phyloP scores from a whole-genome alignment of 2,888 invertebrate species.

The Chymomyza caudatula region DNA sequence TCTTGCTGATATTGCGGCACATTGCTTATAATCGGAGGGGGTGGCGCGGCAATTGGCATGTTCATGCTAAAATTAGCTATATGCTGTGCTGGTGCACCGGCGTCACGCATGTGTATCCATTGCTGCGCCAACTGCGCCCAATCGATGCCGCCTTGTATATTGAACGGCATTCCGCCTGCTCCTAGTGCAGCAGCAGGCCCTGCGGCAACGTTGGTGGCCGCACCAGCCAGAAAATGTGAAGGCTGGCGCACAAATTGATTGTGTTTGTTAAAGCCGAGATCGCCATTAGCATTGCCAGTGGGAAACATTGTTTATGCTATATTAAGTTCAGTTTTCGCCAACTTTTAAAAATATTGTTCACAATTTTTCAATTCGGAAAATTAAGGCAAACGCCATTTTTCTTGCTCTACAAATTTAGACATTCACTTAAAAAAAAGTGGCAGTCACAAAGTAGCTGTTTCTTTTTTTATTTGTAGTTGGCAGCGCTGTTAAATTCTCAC shows the following conservation, averaged over 20 bases:
- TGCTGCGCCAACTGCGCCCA: slow-evolving; percentile 98
- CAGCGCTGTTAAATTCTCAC: background rate
- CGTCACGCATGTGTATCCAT: slow-evolving; percentile 95
- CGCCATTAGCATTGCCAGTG: slow-evolving; percentile 72
- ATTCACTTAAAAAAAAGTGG: slow-evolving; percentile 23
- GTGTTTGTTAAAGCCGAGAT: slow-evolving; percentile 73
- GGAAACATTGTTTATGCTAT: slow-evolving; percentile 67
- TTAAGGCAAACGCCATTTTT: slow-evolving; percentile 49
- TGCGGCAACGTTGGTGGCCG: slow-evolving; percentile 21
- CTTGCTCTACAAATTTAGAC: slow-evolving; percentile 29
- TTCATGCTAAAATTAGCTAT: slow-evolving; percentile 69
- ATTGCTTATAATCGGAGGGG: slow-evolving; percentile 77
- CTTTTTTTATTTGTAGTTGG: slow-evolving; percentile 17
- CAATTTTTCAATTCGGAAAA: slow-evolving; percentile 26
- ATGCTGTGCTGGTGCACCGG: slow-evolving; percentile 73
- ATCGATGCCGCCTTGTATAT: slow-evolving; percentile 85
- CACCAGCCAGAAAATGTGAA: slow-evolving; percentile 83
- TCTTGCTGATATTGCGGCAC: slow-evolving; percentile 37
- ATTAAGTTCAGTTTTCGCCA: background rate
- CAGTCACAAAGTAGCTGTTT: slow-evolving; percentile 14
- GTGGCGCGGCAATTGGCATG: slow-evolving; percentile 82
- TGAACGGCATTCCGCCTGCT: slow-evolving; percentile 42
- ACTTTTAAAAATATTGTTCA: slow-evolving; percentile 24
- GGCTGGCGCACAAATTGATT: slow-evolving; percentile 79
- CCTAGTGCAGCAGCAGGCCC: slow-evolving; percentile 4